These are phyloP conservation scores for Rhynchomys soricoides DNA, from an alignment of 2,113 vertebrate species.

Conservation along the genomic window DNA sequence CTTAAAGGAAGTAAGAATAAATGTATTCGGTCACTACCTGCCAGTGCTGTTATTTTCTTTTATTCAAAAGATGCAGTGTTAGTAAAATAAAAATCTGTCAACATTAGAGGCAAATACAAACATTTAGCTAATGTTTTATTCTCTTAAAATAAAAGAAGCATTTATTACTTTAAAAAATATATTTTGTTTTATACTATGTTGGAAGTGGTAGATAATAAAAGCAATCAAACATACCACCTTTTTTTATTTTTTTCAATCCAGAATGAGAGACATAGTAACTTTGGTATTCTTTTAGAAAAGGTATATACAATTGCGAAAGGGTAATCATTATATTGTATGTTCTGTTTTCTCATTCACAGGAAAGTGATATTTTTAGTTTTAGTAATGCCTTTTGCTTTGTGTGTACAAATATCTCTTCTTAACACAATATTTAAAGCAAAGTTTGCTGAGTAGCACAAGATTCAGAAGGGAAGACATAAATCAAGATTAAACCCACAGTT, in stretches of 20 bases:
- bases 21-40: conserved; percentile 32
- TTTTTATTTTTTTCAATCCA: background rate
- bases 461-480: conserved; percentile 50
- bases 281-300: background rate
- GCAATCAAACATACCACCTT: background rate
- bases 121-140: background rate
- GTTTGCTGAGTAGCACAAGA: conserved; percentile 46
- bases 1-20: background rate
- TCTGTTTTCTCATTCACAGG: background rate
- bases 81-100: background rate
- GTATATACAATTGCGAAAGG: background rate
- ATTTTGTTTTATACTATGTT: conserved; percentile 28
- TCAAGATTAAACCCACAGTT: conserved; percentile 38
- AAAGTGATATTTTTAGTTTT: background rate
- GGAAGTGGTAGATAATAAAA: background rate
- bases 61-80: background rate
- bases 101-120: background rate
- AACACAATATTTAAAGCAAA: conserved; percentile 41
- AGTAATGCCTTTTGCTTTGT: background rate
- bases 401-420: conserved; percentile 35
- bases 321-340: background rate
- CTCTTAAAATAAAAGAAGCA: conserved; percentile 12
- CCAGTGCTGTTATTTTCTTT: conserved; percentile 12
- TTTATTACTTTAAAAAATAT: background rate
- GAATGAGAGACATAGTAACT: conserved; percentile 1